A percentile compares a stretch with the other conserved stretches of the same genome.
phyloP scores from a whole-genome alignment of 2,797 vertebrate genomes.

The Enteromius mattozi region DNA sequence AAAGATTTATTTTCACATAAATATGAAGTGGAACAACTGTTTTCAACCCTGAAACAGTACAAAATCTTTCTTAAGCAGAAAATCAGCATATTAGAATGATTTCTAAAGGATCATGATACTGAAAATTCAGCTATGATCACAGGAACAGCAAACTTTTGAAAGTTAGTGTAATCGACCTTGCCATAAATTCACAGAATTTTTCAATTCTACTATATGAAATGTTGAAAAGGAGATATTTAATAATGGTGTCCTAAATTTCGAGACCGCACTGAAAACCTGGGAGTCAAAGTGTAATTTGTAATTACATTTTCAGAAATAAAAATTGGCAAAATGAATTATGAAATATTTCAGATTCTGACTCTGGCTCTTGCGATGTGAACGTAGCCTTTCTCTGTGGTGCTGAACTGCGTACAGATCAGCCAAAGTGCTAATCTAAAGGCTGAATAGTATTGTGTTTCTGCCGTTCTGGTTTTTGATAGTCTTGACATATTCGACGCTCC shows the following conservation, averaged over 20 bases:
- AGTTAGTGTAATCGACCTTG: neutral
- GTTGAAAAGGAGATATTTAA: neutral
- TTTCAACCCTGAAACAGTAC: neutral
- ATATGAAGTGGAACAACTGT: neutral
- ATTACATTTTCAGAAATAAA: neutral
- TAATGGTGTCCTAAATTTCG: neutral
- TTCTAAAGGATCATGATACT: neutral
- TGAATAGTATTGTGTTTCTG: conserved; percentile 14
- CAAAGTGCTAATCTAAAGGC: conserved; percentile 14
- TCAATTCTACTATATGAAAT: neutral
- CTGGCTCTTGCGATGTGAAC: conserved; percentile 1
- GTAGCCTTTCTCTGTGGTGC: conserved; percentile 9
- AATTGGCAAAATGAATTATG: neutral
- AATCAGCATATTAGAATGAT: neutral
- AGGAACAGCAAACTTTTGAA: neutral
- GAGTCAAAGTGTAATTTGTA: neutral
- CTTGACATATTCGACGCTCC: conserved; percentile 34
- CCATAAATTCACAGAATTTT: neutral
- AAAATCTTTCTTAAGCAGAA: neutral
- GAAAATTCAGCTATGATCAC: neutral
- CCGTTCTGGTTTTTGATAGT: conserved; percentile 24
- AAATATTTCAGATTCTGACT: neutral
- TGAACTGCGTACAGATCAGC: conserved; percentile 25
- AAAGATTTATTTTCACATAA: neutral
- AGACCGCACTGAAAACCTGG: neutral